Evolutionary conservation across 2,797 vertebrate genomes (phyloP).

Genomic region (Neomorphus geoffroyi): DNA sequence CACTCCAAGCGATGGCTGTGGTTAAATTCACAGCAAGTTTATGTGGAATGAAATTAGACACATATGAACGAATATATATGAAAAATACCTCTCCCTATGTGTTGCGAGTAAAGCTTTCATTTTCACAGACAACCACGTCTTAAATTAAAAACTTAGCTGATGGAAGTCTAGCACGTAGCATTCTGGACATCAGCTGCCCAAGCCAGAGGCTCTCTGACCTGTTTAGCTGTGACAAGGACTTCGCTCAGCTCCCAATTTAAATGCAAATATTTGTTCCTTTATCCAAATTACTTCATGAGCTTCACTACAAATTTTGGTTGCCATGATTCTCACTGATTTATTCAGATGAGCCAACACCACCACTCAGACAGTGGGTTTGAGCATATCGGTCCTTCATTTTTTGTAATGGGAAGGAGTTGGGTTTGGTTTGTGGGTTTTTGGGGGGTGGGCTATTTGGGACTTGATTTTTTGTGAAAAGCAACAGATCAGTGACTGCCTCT

Average conservation of each 20-base stretch:
- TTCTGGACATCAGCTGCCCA: neutral
- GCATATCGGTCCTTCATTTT: neutral
- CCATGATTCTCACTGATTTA: no score
- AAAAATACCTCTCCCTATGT: neutral
- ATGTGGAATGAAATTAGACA: neutral
- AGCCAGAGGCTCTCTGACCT: neutral
- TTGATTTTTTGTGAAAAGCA: neutral
- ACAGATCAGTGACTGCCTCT: neutral
- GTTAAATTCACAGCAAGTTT: neutral
- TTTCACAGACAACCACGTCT: neutral
- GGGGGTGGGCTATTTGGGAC: neutral
- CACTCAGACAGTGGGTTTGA: neutral
- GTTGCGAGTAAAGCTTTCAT: neutral
- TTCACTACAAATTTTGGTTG: neutral
- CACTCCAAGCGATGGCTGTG: neutral
- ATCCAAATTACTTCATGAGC: neutral
- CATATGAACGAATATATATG: neutral
- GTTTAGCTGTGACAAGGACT: neutral
- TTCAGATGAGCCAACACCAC: neutral
- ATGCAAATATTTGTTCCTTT: neutral
- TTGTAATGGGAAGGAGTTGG: rapidly evolving
- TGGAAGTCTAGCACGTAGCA: neutral
- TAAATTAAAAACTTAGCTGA: neutral
- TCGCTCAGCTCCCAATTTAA: neutral
- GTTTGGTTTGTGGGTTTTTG: neutral